Percentiles rank a stretch among this genome's conserved stretches.
phyloP scores from a whole-genome alignment of 2,888 invertebrate genomes.

The Tuberolachnus salignus region DNA sequence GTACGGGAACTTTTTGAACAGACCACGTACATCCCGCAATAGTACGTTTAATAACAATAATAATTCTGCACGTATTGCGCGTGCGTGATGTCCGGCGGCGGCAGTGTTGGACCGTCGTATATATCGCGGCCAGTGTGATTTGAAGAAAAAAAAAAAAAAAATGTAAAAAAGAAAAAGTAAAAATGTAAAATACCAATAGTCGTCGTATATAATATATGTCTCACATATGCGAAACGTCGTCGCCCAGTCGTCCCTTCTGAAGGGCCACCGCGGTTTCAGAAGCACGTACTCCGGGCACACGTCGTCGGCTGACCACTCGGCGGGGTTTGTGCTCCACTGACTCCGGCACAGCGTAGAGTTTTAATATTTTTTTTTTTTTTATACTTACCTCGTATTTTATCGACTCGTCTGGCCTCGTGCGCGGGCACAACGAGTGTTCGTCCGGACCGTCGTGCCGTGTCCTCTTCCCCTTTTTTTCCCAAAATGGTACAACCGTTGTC shows the following conservation, averaged over 20 bases:
- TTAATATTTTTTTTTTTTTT: too few species aligned
- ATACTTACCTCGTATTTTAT: background rate
- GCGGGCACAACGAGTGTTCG: background rate
- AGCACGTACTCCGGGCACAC: background rate
- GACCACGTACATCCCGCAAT: too few species aligned
- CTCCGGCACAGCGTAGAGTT: background rate
- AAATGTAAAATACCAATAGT: too few species aligned
- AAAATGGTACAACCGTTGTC: too few species aligned
- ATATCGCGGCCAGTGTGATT: background rate
- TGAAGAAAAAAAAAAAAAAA: slow-evolving; percentile 6
- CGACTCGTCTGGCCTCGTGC: background rate
- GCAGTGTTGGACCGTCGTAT: background rate
- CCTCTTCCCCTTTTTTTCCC: too few species aligned
- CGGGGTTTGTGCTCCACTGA: background rate
- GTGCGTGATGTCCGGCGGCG: slow-evolving; percentile 32
- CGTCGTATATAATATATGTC: too few species aligned
- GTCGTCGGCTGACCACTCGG: background rate
- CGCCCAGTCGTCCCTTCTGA: background rate
- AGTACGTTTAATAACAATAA: background rate
- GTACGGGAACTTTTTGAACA: too few species aligned
- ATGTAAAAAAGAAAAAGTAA: too few species aligned
- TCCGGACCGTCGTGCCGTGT: background rate
- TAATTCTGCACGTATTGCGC: slow-evolving; percentile 9
- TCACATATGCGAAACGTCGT: too few species aligned
- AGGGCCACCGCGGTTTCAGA: background rate